These are phyloP conservation scores for Noctua comes DNA, from an alignment of 2,888 invertebrate species.

Conservation along the genomic window DNA sequence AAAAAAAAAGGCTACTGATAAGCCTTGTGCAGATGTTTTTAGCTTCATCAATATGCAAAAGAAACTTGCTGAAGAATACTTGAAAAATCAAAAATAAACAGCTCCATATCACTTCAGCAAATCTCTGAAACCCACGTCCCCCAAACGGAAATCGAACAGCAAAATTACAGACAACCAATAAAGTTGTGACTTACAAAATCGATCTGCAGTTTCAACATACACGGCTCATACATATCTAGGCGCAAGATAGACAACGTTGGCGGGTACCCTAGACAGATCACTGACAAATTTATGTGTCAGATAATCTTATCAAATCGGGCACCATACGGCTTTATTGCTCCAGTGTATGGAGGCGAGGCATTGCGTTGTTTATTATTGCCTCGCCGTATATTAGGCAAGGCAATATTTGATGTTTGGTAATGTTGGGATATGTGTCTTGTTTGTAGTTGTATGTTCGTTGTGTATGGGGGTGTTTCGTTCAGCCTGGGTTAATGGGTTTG, in stretches of 20 bases:
- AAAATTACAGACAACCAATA: conserved; percentile 51
- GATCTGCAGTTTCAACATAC: conserved; percentile 65
- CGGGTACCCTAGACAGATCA: conserved; percentile 75
- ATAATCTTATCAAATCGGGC: conserved; percentile 82
- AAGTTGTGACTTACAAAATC: conserved; percentile 56
- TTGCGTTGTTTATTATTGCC: conserved; percentile 49
- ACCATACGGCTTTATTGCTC: conserved; percentile 82
- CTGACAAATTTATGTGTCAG: conserved; percentile 86
- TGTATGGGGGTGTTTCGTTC: conserved; percentile 1
- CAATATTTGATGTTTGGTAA: conserved; percentile 52
- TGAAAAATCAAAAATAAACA: neutral
- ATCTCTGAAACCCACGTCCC: conserved; percentile 31
- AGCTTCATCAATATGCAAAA: neutral
- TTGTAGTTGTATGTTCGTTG: neutral
- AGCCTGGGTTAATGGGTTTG: neutral
- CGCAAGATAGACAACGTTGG: conserved; percentile 66
- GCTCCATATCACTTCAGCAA: neutral
- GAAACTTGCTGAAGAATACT: neutral
- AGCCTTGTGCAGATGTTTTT: neutral
- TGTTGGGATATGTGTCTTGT: conserved; percentile 19
- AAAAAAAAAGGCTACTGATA: neutral
- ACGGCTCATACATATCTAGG: conserved; percentile 64
- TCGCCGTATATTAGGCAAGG: conserved; percentile 42
- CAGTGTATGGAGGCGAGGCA: conserved; percentile 58
- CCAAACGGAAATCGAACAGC: conserved; percentile 33